phyloP scores from a whole-genome alignment of 2,797 vertebrate species.

The Diglossa cyanea region DNA sequence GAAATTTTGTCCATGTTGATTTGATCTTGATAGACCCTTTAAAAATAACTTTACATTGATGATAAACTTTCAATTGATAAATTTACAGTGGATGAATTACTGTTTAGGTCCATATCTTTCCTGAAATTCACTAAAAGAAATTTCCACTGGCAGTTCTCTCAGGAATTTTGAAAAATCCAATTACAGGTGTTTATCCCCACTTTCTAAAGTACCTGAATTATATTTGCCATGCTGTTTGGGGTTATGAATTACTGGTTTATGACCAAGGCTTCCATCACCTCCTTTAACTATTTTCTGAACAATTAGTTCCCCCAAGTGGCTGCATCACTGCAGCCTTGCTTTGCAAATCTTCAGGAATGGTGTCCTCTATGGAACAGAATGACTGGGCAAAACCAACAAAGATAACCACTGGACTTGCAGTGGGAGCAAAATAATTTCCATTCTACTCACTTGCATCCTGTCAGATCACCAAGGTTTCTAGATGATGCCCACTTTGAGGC shows the following conservation, averaged over 20 bases:
- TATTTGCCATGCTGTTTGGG: not conserved
- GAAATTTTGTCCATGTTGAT: not conserved
- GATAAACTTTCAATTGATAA: not conserved
- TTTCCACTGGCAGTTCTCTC: not conserved
- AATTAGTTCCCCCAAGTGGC: conserved; percentile 38
- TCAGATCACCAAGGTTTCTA: not conserved
- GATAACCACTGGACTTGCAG: not conserved
- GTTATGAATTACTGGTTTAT: not conserved
- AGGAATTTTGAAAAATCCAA: not conserved
- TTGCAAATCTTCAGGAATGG: not conserved
- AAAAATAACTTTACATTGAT: not conserved
- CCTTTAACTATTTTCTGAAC: conserved; percentile 1
- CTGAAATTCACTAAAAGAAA: not conserved
- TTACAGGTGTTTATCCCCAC: not conserved
- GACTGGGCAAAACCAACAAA: not conserved
- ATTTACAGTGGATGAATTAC: not conserved
- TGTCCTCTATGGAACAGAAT: not conserved
- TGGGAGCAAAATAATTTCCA: not conserved
- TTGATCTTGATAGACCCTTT: not conserved
- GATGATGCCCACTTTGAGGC: not conserved
- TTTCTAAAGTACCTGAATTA: not conserved
- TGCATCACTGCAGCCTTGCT: not conserved
- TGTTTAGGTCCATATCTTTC: not conserved
- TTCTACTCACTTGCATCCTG: not conserved
- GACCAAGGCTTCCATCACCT: not conserved